phyloP scores from a whole-genome alignment of 1,140 invertebrate species.

The Radopholus similis region DNA sequence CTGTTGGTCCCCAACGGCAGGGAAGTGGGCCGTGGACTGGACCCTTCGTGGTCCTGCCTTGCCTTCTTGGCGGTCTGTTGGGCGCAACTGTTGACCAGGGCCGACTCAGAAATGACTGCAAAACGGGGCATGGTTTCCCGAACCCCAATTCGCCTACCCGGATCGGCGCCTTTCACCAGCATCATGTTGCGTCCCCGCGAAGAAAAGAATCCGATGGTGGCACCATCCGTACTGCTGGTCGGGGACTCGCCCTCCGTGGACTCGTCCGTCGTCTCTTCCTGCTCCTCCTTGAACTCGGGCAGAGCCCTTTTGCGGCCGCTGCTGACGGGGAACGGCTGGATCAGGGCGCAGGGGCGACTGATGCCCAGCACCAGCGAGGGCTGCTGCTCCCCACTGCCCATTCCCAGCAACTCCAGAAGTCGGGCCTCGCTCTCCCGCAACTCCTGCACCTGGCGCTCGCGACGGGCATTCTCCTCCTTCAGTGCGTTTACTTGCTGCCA shows the following conservation, averaged over 20 bases:
- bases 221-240: background rate
- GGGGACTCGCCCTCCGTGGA: background rate
- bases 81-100: background rate
- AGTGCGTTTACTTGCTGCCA: slow-evolving; percentile 31
- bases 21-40: background rate
- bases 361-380: background rate
- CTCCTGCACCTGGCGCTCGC: background rate
- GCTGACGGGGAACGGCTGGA: background rate
- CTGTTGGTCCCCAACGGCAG: background rate
- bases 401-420: background rate
- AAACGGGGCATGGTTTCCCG: background rate
- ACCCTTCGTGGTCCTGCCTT: background rate
- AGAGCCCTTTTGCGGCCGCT: background rate
- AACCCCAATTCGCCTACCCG: background rate
- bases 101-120: background rate
- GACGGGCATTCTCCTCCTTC: slow-evolving; percentile 29
- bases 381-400: background rate
- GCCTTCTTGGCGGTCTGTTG: background rate
- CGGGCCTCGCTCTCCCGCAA: background rate
- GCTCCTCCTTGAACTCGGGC: background rate
- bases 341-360: background rate
- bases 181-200: background rate
- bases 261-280: background rate
- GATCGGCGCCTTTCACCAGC: background rate
- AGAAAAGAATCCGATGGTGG: too few species aligned